Percentiles rank a stretch among this genome's conserved stretches.
Evolutionary conservation across 2,888 invertebrate genomes (phyloP).

Genomic region (Drosophila nigritarsus): DNA sequence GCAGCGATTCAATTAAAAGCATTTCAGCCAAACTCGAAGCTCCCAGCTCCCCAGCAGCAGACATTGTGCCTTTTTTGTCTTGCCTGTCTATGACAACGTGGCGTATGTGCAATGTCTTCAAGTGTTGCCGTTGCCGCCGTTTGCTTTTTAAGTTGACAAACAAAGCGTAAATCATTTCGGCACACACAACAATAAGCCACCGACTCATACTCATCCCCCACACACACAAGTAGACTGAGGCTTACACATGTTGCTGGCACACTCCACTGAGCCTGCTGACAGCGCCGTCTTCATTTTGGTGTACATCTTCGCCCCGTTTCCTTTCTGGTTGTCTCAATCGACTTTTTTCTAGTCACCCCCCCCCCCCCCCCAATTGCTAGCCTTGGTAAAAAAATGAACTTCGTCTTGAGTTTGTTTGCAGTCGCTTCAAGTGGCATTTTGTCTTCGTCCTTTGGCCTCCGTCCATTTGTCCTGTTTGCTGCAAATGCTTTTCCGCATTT

Average conservation of each 20-base stretch:
- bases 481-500: slow-evolving; percentile 51
- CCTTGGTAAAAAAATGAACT: slow-evolving; percentile 61
- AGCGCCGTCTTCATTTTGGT: slow-evolving; percentile 29
- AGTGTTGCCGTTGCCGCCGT: slow-evolving; percentile 55
- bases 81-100: slow-evolving; percentile 69
- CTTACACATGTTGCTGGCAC: slow-evolving; percentile 73
- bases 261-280: slow-evolving; percentile 50
- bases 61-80: slow-evolving; percentile 36
- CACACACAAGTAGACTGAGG: slow-evolving; percentile 25
- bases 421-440: slow-evolving; percentile 48
- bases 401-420: slow-evolving; percentile 53
- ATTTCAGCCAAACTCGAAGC: slow-evolving; percentile 45
- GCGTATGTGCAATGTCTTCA: slow-evolving; percentile 69
- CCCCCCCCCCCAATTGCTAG: slow-evolving; percentile 6
- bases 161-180: slow-evolving; percentile 80
- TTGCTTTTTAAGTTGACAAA: slow-evolving; percentile 80
- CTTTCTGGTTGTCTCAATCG: not conserved
- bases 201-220: slow-evolving; percentile 29
- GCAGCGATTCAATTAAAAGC: slow-evolving; percentile 74
- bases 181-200: slow-evolving; percentile 72
- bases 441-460: slow-evolving; percentile 13
- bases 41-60: slow-evolving; percentile 20
- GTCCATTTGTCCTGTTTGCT: slow-evolving; percentile 13
- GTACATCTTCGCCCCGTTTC: slow-evolving; percentile 9
- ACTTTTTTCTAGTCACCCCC: not conserved